Conservation (phyloP, 1,140 invertebrate genomes). For the Drosophila serrata region DNA sequence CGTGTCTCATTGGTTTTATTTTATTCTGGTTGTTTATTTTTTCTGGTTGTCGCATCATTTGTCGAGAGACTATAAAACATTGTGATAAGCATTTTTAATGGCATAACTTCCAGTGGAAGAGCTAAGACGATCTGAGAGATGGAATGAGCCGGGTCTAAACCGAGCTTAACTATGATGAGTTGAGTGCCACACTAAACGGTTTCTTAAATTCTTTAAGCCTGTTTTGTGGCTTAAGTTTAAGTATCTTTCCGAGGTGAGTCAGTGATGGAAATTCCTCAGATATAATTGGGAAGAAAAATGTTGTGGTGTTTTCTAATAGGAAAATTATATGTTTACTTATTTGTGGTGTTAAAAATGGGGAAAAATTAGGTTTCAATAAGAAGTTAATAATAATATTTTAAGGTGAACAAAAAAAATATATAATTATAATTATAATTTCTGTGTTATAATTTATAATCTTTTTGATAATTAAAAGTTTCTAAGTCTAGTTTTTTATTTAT, state of each 20-base stretch:
- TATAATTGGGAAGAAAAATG: background rate
- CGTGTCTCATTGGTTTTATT: conserved; percentile 40
- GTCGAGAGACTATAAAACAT: conserved; percentile 53
- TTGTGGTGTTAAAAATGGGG: background rate
- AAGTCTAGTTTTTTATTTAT: no score
- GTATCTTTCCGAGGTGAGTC: conserved; percentile 37
- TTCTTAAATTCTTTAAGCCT: conserved; percentile 37
- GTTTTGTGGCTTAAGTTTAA: conserved; percentile 13
- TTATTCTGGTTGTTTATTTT: background rate
- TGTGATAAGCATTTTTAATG: conserved; percentile 58
- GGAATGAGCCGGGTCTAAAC: conserved; percentile 12
- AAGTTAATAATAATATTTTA: no score
- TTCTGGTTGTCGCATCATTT: conserved; percentile 55
- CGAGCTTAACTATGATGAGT: conserved; percentile 23
- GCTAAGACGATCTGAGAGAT: conserved; percentile 22
- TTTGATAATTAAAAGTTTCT: no score
- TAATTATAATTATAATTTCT: no score
- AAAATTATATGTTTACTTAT: background rate
- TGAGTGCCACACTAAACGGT: conserved; percentile 45
- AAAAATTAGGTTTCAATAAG: no score
- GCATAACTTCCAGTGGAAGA: conserved; percentile 28
- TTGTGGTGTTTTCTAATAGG: background rate
- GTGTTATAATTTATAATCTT: no score
- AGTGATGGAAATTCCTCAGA: conserved; percentile 23
- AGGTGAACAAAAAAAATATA: no score